Evolutionary conservation across 1,140 invertebrate species (phyloP).

Genomic region (Ips nitidus): DNA sequence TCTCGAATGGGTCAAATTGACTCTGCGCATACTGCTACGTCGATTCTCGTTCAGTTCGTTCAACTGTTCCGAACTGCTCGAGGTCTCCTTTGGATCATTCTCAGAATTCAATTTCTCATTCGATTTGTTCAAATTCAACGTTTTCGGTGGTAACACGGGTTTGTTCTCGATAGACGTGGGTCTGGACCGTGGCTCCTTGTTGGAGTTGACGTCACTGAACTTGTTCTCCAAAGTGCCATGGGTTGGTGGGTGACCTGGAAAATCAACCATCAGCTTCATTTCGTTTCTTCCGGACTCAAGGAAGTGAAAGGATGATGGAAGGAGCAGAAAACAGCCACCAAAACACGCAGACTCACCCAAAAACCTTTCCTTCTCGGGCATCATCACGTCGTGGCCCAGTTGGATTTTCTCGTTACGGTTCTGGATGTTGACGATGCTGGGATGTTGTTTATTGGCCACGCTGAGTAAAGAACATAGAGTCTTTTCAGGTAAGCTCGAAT

Average conservation of each 20-base stretch:
- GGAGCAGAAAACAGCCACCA: constrained; percentile 1
- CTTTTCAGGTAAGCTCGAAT: constrained; percentile 29
- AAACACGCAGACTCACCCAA: constrained; percentile 39
- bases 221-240: constrained; percentile 38
- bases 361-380: constrained; percentile 50
- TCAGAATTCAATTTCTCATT: constrained; percentile 36
- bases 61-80: constrained; percentile 42
- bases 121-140: constrained; percentile 34
- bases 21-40: constrained; percentile 15
- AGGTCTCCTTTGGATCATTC: constrained; percentile 7
- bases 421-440: constrained; percentile 47
- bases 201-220: constrained; percentile 41
- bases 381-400: constrained; percentile 49
- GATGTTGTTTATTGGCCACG: constrained; percentile 49
- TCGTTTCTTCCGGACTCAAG: background rate
- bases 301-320: background rate
- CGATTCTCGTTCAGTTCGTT: constrained; percentile 28
- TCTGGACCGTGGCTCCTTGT: constrained; percentile 19
- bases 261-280: background rate
- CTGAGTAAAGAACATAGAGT: constrained; percentile 49
- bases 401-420: constrained; percentile 40
- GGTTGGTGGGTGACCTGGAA: constrained; percentile 13
- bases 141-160: constrained; percentile 35
- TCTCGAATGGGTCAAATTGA: constrained; percentile 44
- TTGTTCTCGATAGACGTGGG: constrained; percentile 10